Evolutionary conservation across 2,113 vertebrate genomes (phyloP), one percentile per base, ranked within the genome.

Genomic region (Erpornis zantholeuca): DNA sequence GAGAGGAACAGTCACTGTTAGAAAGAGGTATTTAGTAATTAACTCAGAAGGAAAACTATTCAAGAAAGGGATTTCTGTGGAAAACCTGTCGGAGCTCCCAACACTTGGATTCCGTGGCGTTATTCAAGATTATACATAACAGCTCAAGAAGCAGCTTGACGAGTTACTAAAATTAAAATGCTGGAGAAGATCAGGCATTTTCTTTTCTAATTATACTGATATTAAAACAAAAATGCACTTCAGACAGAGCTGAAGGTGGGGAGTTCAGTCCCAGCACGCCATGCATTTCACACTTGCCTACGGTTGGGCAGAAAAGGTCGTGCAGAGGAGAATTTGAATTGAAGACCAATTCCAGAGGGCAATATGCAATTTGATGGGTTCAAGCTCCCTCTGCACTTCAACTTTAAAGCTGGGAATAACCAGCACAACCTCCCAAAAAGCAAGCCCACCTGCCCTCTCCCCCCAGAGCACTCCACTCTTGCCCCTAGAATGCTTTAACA

Each of bases 21-120:
- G 42, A 63, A 89, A 77, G 63, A 79, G 59, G 35, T 29, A 76
- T 90, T 97, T 88, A 76, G 92, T 76, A 22, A 96, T 88, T 95
- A 96, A 82, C 76, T 82, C 35, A 28, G 28, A 61, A 82, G 40
- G 63, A 84, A 93, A 89, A 78, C 52, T 70, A 86, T 24, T 92
- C 66, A 86, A 76, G 59, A 88, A 94, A 88, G 59, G 54, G 59
- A 94, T 69, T 92, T 86, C 53, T 45, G 22, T 60, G 23, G 22
- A 75, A 76, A 94, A 78, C 50, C 68, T 90, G 75, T 35, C 59
- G 66, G 73, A 85, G 60, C 61, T 75, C 68, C 70, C 44, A 91
- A 61, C 27, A 12, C 36, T 70, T 57, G 44, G 59, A 90, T 76
- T 94, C 73, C 35, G 10, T 0, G 1, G 68, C n/a, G 83, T 88